These are phyloP conservation scores for Acipenser oxyrinchus DNA, from an alignment of 2,797 vertebrate species.

Conservation along the genomic window DNA sequence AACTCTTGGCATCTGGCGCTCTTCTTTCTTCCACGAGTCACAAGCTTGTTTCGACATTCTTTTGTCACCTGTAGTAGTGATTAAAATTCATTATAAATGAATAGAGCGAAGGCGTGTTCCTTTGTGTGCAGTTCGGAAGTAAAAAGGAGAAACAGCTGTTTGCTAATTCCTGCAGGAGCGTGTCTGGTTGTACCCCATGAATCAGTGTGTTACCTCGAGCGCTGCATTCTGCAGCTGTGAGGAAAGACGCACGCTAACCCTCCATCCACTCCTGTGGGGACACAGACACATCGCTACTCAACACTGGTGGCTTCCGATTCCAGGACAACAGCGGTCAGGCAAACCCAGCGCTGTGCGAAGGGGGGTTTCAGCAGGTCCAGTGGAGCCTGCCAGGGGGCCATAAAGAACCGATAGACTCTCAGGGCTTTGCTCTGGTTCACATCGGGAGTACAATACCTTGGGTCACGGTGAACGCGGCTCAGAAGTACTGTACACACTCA, in stretches of 20 bases:
- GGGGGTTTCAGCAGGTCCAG: no score
- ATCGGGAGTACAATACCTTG: no score
- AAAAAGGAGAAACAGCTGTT: conserved; percentile 93
- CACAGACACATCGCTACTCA: not conserved
- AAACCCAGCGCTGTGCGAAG: no score
- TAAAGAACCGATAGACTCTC: no score
- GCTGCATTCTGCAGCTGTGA: conserved; percentile 13
- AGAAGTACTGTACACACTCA: no score
- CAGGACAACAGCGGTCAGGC: no score
- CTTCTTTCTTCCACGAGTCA: conserved; percentile 77
- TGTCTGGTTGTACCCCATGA: not conserved
- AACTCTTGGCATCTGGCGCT: conserved; percentile 79
- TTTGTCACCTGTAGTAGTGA: conserved; percentile 76
- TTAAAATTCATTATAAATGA: conserved; percentile 83
- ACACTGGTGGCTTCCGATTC: no score
- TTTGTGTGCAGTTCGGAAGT: conserved; percentile 75
- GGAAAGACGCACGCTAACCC: conserved; percentile 6
- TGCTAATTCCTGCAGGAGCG: conserved; percentile 74
- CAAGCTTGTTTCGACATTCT: conserved; percentile 80
- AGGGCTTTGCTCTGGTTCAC: no score
- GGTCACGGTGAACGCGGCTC: no score
- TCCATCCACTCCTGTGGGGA: not conserved
- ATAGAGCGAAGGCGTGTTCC: conserved; percentile 75
- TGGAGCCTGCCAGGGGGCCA: no score
- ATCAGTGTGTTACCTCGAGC: conserved; percentile 15